Base-by-base conservation (phyloP, 35 echinoderm and acorn worm genomes). In the Chiridota heheva region DNA sequence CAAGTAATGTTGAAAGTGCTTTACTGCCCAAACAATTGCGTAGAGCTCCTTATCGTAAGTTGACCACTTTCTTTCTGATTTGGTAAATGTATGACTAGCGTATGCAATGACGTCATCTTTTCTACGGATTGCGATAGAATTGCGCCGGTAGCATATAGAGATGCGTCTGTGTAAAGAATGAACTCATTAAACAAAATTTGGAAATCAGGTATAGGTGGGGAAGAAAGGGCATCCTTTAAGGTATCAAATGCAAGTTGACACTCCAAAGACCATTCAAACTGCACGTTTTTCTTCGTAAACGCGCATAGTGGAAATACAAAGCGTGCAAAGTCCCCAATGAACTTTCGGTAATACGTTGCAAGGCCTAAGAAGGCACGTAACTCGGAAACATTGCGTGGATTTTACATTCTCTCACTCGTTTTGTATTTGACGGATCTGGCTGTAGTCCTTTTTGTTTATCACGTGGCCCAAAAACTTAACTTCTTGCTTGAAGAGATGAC, bases 1-100 rank as follows among this genome's bases (percentile, higher is more conserved):
- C 20, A 86, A 68, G 47, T 88, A 94, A 53, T 88, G 86, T 27
- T 49, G 59, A 44, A 96, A 96, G 17, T 82, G 61, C 2, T 43
- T 37, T 1, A 69, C 63, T 10, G 63, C 31, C 39, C 60, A 49
- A 12, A 82, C 39, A 67, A 82, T 35, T 35, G 78, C 78, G 12
- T 15, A 69, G 18, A 82, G 49, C 40, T 67, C 78, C 30, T 42
- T 36, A 18, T 69, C 63, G 40, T 20, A 67, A 8, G 60, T 48
- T 2, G 55, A 65, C 60, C 63, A 82, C 1, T 36, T 66, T 20
- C 40, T 67, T 20, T 82, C 12, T 18, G 60, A 3, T 30, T 0
- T 7, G 8, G 78, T 67, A 10, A 82, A 20, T 0, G 78, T 34
- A 44, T 42, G 29, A 29, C 78, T 82, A 47, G 41, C 60, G 42